Conservation (phyloP, 2,888 invertebrate genomes). For the Unio pictorum region DNA sequence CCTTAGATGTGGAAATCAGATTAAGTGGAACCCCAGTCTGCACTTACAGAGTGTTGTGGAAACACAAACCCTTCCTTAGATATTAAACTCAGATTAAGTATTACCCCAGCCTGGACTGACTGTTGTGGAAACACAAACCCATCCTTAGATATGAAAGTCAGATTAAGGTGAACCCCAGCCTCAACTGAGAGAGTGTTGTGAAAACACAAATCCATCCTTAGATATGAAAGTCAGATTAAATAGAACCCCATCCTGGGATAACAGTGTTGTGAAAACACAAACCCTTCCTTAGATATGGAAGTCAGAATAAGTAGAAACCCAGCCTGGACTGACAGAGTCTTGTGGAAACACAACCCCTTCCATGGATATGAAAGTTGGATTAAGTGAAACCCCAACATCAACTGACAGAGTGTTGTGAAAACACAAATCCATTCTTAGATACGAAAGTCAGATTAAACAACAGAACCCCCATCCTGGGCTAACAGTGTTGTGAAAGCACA, state of each 20-base stretch:
- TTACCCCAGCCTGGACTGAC: constrained; percentile 99
- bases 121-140: constrained; percentile 86
- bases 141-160: constrained; percentile 3
- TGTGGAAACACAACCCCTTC: constrained; percentile 83
- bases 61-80: constrained; percentile 73
- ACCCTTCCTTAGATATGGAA: constrained; percentile 14
- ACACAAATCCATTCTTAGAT: constrained; percentile 19
- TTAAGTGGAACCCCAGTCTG: constrained; percentile 93
- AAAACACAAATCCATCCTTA: constrained; percentile 76
- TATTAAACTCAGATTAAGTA: constrained; percentile 68
- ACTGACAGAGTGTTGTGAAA: too few species aligned
- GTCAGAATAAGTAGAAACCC: constrained; percentile 81
- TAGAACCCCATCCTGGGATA: constrained; percentile 99
- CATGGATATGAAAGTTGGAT: constrained; percentile 17
- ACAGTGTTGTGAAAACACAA: constrained; percentile 91
- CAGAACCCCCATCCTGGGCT: constrained; percentile 98
- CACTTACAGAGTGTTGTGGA: constrained; percentile 98
- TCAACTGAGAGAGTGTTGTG: constrained; percentile 99
- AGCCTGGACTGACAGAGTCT: constrained; percentile 98
- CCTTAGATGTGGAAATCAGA: constrained; percentile 7
- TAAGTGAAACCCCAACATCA: too few species aligned
- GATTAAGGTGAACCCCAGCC: constrained; percentile 84
- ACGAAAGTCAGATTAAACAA: constrained; percentile 73
- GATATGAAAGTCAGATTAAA: not conserved
- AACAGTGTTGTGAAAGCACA: constrained; percentile 96